Conservation (phyloP, 2,113 vertebrate genomes). For the Crotalus horridus region DNA sequence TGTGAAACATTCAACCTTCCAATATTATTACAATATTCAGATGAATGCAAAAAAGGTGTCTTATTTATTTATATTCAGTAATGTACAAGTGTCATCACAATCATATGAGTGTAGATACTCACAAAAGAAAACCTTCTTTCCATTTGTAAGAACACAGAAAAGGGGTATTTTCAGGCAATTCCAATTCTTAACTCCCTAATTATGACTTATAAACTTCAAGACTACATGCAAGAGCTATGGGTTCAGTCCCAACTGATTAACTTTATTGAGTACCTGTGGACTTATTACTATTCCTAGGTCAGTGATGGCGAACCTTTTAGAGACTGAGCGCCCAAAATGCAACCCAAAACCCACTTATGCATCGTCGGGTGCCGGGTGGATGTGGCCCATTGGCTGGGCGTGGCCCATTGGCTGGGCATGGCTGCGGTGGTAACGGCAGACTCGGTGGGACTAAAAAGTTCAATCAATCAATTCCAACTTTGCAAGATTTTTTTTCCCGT, state of each 20-base stretch:
- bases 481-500: no score
- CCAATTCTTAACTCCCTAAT: not conserved
- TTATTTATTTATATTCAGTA: not conserved
- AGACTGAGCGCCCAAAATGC: no score
- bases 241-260: not conserved
- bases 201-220: not conserved
- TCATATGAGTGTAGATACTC: not conserved
- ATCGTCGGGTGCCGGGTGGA: no score
- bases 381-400: no score
- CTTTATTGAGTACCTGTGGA: not conserved
- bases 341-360: no score
- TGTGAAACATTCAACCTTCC: not conserved
- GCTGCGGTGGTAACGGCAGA: no score
- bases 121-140: not conserved
- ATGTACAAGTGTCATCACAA: not conserved
- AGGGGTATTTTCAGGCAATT: not conserved
- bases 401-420: no score
- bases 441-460: no score
- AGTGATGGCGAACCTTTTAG: no score
- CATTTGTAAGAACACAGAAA: not conserved
- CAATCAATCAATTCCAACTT: no score
- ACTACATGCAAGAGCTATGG: not conserved
- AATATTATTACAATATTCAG: not conserved
- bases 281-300: not conserved
- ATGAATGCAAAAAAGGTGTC: not conserved